A percentile compares a stretch with the other conserved stretches of the same genome.
phyloP scores from a whole-genome alignment of 2,797 vertebrate genomes.

The Pempheris klunzingeri region DNA sequence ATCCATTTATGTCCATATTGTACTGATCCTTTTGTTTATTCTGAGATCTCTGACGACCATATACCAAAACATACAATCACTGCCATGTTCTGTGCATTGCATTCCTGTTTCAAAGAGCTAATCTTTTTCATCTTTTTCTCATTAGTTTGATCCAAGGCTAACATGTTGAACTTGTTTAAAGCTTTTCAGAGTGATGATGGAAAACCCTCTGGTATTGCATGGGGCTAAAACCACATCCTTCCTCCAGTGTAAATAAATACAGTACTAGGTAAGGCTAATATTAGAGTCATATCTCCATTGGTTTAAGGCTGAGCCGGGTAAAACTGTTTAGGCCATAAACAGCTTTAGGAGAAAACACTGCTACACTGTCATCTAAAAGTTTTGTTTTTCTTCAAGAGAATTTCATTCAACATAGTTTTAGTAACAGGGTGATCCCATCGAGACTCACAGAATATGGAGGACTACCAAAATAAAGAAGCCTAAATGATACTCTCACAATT shows the following conservation, averaged over 20 bases:
- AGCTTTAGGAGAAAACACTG: constrained; percentile 46
- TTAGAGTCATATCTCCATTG: constrained; percentile 61
- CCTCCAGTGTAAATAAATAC: constrained; percentile 74
- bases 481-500: constrained; percentile 16
- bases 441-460: neutral
- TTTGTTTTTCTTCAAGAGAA: neutral
- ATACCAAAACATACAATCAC: constrained; percentile 67
- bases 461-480: constrained; percentile 22
- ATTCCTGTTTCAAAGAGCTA: constrained; percentile 63
- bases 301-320: constrained; percentile 43
- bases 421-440: constrained; percentile 12
- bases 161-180: constrained; percentile 81
- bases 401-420: constrained; percentile 19
- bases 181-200: constrained; percentile 68
- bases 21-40: constrained; percentile 63
- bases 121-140: constrained; percentile 67
- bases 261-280: constrained; percentile 67
- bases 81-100: constrained; percentile 57
- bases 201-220: constrained; percentile 65
- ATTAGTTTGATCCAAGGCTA: constrained; percentile 69
- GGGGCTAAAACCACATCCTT: constrained; percentile 77
- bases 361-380: neutral
- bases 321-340: constrained; percentile 56
- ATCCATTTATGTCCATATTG: constrained; percentile 33
- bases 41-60: constrained; percentile 54